Conservation (phyloP, 1,140 invertebrate species). For the Ladona fulva region DNA sequence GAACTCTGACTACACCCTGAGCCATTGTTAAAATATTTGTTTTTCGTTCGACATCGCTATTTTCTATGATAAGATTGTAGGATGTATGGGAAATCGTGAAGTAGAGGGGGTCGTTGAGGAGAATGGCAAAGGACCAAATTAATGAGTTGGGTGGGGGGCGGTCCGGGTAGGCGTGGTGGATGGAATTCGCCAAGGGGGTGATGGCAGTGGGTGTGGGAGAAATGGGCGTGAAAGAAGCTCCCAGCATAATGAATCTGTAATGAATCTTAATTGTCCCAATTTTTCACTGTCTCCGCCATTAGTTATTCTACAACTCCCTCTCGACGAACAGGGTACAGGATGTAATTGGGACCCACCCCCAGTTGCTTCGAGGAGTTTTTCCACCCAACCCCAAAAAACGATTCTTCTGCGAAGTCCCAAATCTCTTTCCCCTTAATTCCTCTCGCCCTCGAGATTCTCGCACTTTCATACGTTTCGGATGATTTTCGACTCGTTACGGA, state of each 20-base stretch:
- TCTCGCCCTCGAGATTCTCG: too few species aligned
- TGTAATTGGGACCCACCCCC: too few species aligned
- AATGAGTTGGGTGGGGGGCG: neutral
- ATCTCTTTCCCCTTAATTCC: too few species aligned
- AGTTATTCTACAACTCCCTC: neutral
- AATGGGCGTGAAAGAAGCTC: neutral
- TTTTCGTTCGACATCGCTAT: too few species aligned
- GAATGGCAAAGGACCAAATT: neutral
- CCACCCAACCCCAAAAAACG: too few species aligned
- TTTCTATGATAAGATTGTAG: neutral
- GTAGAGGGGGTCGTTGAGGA: neutral
- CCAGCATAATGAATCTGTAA: neutral
- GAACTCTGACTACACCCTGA: too few species aligned
- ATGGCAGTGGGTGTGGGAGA: neutral
- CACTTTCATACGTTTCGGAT: too few species aligned
- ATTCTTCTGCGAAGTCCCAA: too few species aligned
- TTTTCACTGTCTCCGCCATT: neutral
- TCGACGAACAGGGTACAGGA: too few species aligned
- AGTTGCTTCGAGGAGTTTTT: too few species aligned
- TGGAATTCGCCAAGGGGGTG: neutral
- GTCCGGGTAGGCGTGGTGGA: neutral
- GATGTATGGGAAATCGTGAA: neutral
- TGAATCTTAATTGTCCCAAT: constrained; percentile 6
- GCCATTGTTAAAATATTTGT: too few species aligned
- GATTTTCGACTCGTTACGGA: too few species aligned